Conservation (phyloP, 2,797 vertebrate genomes). For the Rhabdomys pumilio region DNA sequence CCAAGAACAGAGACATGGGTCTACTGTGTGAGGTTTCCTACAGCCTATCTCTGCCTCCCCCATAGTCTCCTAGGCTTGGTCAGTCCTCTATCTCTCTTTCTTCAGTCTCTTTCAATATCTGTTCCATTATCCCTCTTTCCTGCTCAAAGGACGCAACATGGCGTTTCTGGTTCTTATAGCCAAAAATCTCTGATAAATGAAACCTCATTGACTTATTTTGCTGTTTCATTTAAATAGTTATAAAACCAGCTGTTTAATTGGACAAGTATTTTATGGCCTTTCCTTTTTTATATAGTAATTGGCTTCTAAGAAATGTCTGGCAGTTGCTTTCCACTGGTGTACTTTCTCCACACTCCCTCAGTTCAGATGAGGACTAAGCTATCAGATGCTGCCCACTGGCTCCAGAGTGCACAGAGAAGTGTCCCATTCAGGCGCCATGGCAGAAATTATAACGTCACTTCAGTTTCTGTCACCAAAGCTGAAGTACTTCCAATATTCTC, state of each 20-base stretch:
- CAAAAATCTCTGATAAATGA: slow-evolving; percentile 26
- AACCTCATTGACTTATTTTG: not conserved
- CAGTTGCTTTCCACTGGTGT: not conserved
- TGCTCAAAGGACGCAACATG: not conserved
- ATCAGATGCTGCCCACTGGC: not conserved
- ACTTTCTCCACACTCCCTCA: not conserved
- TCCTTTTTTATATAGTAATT: not conserved
- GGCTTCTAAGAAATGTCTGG: not conserved
- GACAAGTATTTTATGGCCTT: not conserved
- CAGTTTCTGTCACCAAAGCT: not conserved
- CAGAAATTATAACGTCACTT: not conserved
- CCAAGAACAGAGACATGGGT: not conserved
- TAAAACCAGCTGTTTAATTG: slow-evolving; percentile 30
- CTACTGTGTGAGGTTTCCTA: not conserved
- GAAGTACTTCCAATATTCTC: not conserved
- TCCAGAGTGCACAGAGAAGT: not conserved
- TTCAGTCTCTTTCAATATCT: not conserved
- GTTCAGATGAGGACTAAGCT: not conserved
- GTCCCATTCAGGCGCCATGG: not conserved
- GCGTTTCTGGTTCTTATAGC: slow-evolving; percentile 6
- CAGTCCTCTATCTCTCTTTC: not conserved
- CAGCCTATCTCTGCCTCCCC: not conserved
- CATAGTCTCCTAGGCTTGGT: not conserved
- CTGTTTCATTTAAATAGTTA: slow-evolving; percentile 34
- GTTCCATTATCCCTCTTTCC: not conserved